Evolutionary conservation across 1,140 invertebrate species (phyloP).

Genomic region (Polypedilum pembai): DNA sequence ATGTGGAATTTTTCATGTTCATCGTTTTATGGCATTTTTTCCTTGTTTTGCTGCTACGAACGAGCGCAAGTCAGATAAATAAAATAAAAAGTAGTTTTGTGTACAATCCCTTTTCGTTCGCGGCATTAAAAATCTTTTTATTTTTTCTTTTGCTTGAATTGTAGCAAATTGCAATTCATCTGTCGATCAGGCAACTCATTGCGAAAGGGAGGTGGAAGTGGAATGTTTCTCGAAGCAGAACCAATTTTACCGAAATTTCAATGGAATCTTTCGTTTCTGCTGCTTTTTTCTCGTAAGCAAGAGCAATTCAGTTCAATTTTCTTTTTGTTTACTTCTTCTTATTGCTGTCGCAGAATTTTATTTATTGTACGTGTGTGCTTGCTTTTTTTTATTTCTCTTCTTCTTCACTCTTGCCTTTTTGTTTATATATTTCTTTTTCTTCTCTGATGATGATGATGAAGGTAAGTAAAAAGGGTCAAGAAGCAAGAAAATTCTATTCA

Average conservation of each 20-base stretch:
- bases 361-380: too few species aligned
- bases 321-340: too few species aligned
- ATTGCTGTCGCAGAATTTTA: too few species aligned
- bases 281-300: neutral
- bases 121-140: neutral
- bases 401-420: too few species aligned
- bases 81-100: neutral
- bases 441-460: too few species aligned
- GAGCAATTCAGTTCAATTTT: too few species aligned
- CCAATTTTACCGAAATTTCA: slow-evolving; percentile 12
- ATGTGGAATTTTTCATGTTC: slow-evolving; percentile 18
- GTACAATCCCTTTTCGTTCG: neutral
- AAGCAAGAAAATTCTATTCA: too few species aligned
- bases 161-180: slow-evolving; percentile 17
- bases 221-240: neutral
- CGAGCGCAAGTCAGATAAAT: neutral
- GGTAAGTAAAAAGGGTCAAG: too few species aligned
- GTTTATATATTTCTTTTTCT: too few species aligned
- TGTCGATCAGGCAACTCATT: slow-evolving; percentile 13
- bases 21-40: neutral
- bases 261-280: neutral
- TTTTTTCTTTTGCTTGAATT: neutral
- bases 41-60: neutral
- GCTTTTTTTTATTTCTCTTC: too few species aligned
- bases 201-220: neutral